These are phyloP conservation scores for Chesias legatella DNA, from an alignment of 2,888 invertebrate genomes.

Conservation along the genomic window DNA sequence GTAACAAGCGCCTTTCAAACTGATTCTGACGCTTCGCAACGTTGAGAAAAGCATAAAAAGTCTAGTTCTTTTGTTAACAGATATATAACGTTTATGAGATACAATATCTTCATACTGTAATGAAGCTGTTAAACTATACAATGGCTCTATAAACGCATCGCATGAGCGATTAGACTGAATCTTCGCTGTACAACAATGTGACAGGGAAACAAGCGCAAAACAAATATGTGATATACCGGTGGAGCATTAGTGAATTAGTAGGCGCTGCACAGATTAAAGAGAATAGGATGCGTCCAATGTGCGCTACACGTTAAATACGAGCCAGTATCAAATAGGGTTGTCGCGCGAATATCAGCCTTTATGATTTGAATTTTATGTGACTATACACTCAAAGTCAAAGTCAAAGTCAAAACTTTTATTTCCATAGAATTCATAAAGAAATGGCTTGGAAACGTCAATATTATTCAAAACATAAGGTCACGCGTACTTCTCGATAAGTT, in stretches of 20 bases:
- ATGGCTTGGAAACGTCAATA: too few species aligned
- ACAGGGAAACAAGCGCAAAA: slow-evolving; percentile 18
- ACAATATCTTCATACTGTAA: neutral
- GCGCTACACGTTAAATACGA: slow-evolving; percentile 44
- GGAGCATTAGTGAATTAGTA: slow-evolving; percentile 39
- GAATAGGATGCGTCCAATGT: slow-evolving; percentile 47
- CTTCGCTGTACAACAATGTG: slow-evolving; percentile 4
- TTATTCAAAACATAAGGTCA: too few species aligned
- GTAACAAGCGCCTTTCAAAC: too few species aligned
- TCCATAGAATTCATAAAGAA: too few species aligned
- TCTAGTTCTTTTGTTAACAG: too few species aligned
- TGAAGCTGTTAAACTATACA: neutral
- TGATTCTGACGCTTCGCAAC: too few species aligned
- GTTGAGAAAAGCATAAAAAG: too few species aligned
- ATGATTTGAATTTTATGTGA: too few species aligned
- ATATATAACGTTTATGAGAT: too few species aligned
- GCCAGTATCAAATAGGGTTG: slow-evolving; percentile 39
- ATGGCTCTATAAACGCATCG: neutral
- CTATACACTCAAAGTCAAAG: too few species aligned
- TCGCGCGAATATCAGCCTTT: slow-evolving; percentile 7
- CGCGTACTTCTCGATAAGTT: too few species aligned
- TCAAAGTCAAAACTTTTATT: too few species aligned
- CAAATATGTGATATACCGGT: slow-evolving; percentile 33
- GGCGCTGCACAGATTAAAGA: slow-evolving; percentile 46
- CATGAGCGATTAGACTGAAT: slow-evolving; percentile 1